A percentile compares a stretch with the other conserved stretches of the same genome.
Evolutionary conservation across 2,888 invertebrate genomes (phyloP).

Genomic region (Lottia gigantea): DNA sequence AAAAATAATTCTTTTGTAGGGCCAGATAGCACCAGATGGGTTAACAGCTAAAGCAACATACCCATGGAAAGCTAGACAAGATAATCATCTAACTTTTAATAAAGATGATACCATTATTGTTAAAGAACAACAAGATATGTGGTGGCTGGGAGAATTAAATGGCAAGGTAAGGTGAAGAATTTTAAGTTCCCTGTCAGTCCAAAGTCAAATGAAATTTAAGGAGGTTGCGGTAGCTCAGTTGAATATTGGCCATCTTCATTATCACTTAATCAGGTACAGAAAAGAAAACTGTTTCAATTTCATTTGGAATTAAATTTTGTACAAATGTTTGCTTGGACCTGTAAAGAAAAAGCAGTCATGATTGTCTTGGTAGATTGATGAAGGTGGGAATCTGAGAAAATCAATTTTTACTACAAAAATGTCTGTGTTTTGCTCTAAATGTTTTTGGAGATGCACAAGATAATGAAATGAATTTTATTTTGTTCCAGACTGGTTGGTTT

Average conservation of each 20-base stretch:
- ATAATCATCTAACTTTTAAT: conserved; percentile 74
- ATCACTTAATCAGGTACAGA: too few species aligned
- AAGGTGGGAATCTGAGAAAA: too few species aligned
- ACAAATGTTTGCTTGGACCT: too few species aligned
- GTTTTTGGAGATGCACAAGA: too few species aligned
- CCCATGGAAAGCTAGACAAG: conserved; percentile 74
- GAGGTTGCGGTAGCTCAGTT: neutral
- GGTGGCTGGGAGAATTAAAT: conserved; percentile 75
- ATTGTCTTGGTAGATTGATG: too few species aligned
- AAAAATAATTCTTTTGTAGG: conserved; percentile 38
- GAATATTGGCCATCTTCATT: too few species aligned
- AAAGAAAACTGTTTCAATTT: too few species aligned
- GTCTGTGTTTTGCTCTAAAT: too few species aligned
- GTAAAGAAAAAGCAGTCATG: too few species aligned
- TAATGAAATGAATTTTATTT: neutral
- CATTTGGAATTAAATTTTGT: too few species aligned
- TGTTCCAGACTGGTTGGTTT: conserved; percentile 73
- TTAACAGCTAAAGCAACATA: conserved; percentile 72
- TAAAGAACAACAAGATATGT: conserved; percentile 75
- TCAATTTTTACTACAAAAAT: too few species aligned
- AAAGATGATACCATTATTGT: conserved; percentile 75
- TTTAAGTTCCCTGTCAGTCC: neutral
- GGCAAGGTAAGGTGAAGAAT: conserved; percentile 62
- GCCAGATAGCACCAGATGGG: conserved; percentile 66
- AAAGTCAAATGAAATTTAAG: too few species aligned